phyloP scores from a whole-genome alignment of 2,888 invertebrate genomes.

The Sisyra terminalis region DNA sequence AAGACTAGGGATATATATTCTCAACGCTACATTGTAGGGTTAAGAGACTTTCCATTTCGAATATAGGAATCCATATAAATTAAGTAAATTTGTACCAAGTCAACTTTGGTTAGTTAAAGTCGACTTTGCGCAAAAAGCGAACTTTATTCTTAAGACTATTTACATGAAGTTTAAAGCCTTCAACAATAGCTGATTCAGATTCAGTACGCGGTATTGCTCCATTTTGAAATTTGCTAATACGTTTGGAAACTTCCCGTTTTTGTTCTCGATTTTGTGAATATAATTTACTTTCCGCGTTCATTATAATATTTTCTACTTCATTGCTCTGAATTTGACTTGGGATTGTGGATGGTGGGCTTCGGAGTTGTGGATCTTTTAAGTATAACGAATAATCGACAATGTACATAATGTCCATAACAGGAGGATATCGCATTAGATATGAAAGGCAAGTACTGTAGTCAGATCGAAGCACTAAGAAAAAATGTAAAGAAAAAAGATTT shows the following conservation, averaged over 20 bases:
- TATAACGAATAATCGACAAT: conserved; percentile 43
- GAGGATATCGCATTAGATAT: conserved; percentile 50
- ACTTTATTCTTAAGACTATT: too few relatives aligned
- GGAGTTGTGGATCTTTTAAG: conserved; percentile 28
- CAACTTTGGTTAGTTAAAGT: too few relatives aligned
- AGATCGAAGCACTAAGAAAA: conserved; percentile 34
- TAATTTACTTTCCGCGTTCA: too few relatives aligned
- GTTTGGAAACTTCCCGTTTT: too few relatives aligned
- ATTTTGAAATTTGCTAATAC: too few relatives aligned
- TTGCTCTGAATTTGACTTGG: conserved; percentile 1
- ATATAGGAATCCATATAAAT: too few relatives aligned
- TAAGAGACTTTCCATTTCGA: too few relatives aligned
- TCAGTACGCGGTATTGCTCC: conserved; percentile 2
- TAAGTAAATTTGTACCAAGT: too few relatives aligned
- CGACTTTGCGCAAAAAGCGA: too few relatives aligned
- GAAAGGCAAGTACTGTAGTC: conserved; percentile 49
- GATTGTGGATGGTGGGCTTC: not conserved
- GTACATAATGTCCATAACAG: conserved; percentile 39
- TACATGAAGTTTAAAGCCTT: conserved; percentile 27
- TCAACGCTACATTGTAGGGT: too few relatives aligned
- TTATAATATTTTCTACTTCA: not conserved
- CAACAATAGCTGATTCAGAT: conserved; percentile 22
- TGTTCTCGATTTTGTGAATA: too few relatives aligned
- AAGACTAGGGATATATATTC: too few relatives aligned
- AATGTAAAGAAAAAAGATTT: not conserved